These are phyloP conservation scores for Anticlea derivata DNA, from an alignment of 2,888 invertebrate species.

Conservation along the genomic window DNA sequence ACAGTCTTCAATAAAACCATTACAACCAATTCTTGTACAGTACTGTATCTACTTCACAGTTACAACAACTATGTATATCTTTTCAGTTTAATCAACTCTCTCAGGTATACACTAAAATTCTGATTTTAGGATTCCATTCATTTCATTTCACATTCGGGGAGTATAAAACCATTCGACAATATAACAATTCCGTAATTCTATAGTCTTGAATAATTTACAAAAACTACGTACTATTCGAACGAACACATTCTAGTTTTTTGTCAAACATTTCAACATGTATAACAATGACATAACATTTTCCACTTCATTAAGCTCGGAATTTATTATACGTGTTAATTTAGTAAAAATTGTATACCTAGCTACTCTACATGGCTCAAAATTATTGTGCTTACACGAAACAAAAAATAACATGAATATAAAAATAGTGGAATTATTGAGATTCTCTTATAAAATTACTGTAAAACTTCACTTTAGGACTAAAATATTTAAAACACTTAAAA, in stretches of 20 bases:
- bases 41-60: constrained; percentile 33
- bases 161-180: constrained; percentile 29
- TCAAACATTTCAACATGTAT: constrained; percentile 42
- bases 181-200: constrained; percentile 2
- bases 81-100: constrained; percentile 1
- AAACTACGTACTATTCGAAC: constrained; percentile 29
- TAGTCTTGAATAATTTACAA: constrained; percentile 30
- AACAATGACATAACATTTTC: constrained; percentile 51
- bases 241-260: constrained; percentile 58
- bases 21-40: constrained; percentile 56
- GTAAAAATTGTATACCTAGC: constrained; percentile 48
- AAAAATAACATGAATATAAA: constrained; percentile 49
- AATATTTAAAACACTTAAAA: constrained; percentile 29
- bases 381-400: constrained; percentile 57
- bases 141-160: not conserved
- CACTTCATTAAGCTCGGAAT: constrained; percentile 63
- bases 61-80: constrained; percentile 10
- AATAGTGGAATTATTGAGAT: constrained; percentile 61
- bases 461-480: constrained; percentile 33
- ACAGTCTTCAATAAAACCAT: constrained; percentile 31
- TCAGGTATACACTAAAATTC: constrained; percentile 11
- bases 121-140: constrained; percentile 12
- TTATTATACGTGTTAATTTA: constrained; percentile 48
- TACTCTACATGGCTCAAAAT: constrained; percentile 50
- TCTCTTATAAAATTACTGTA: constrained; percentile 50